A percentile compares a stretch with the other conserved stretches of the same genome.
Evolutionary conservation across 2,113 vertebrate genomes (phyloP).

Genomic region (Chaenogobius annularis): DNA sequence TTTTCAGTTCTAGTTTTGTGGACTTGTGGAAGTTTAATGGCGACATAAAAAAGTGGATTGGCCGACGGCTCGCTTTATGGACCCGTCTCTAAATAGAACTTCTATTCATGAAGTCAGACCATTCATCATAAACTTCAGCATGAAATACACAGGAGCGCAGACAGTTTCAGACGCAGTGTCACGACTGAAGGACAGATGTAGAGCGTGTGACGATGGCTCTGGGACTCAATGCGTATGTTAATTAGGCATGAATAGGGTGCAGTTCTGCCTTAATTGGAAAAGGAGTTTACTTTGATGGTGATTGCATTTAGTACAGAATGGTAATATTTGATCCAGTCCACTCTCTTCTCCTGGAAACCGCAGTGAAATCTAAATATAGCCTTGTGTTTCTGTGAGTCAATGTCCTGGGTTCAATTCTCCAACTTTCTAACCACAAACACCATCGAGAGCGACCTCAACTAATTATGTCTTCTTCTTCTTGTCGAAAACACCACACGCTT

Average conservation of each 20-base stretch:
- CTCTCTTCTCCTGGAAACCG: too few relatives aligned
- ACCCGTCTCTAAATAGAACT: constrained; percentile 56
- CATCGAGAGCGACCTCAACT: too few relatives aligned
- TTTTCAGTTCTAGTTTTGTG: constrained; percentile 1
- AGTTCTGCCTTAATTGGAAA: too few relatives aligned
- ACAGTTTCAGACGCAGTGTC: constrained; percentile 8
- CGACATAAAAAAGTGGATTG: constrained; percentile 40
- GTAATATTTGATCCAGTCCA: too few relatives aligned
- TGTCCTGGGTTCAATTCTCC: too few relatives aligned
- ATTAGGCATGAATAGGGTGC: neutral
- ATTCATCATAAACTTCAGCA: constrained; percentile 48
- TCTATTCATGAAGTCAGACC: constrained; percentile 43
- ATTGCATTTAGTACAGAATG: too few relatives aligned
- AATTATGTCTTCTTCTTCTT: too few relatives aligned
- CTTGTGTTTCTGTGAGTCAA: too few relatives aligned
- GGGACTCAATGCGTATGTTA: neutral
- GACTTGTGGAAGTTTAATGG: constrained; percentile 41
- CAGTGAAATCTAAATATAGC: too few relatives aligned
- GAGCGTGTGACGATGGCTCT: neutral
- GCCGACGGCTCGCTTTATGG: constrained; percentile 51
- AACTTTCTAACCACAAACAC: too few relatives aligned
- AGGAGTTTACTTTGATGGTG: too few relatives aligned
- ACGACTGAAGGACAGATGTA: neutral
- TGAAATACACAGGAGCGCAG: constrained; percentile 31
- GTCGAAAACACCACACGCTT: too few relatives aligned